Evolutionary conservation across 2,888 invertebrate species (phyloP), one percentile per base, ranked within the genome.

Genomic region (Odontocolon sp.): DNA sequence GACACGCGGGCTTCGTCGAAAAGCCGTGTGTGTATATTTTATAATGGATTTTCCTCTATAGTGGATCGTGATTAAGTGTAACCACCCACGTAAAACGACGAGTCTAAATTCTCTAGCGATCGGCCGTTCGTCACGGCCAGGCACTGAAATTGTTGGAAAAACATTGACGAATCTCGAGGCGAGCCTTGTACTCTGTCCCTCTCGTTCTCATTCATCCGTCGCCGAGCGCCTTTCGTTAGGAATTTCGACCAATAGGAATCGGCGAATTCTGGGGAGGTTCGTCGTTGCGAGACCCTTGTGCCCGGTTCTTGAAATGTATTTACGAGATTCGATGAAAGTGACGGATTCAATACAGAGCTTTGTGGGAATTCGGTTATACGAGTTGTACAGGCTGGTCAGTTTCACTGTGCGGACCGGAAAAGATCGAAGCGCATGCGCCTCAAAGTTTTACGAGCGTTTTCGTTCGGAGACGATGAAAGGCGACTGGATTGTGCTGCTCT

Each of bases 1-100:
- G 56, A 74, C 68, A 54, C 42, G 50, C 42, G 66, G 66, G 66
- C 70, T 52, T 42, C n/a, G 33, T 38, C 31, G 23, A 63, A 47
- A 52, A 42, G 54, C 54, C 69, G 61, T 28, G 11, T 18, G 36
- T 18, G 52, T 16, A 38, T 57, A 38, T n/a, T 63, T 28, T 42
- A 9, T 66, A 14, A 1, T 14, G 28, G 26, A 23, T 57, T 2
- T 42, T 11, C 36, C 36, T 42, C 16, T 8, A 52, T 26, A 3
- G 14, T 14, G 40, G 18, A 26, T 5, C 9, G 40, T 36, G 11
- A 33, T n/a, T 11, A n/a, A 8, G 11, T 16, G 4, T 16, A 59
- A 40, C 28, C 26, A 8, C 42, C 40, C 42, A 42, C 16, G 14
- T 0, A 9, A 16, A 11, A 2, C 26, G 8, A 8, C 3, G 4